Evolutionary conservation across 2,888 invertebrate species (phyloP).

Genomic region (Lissonota sp.): DNA sequence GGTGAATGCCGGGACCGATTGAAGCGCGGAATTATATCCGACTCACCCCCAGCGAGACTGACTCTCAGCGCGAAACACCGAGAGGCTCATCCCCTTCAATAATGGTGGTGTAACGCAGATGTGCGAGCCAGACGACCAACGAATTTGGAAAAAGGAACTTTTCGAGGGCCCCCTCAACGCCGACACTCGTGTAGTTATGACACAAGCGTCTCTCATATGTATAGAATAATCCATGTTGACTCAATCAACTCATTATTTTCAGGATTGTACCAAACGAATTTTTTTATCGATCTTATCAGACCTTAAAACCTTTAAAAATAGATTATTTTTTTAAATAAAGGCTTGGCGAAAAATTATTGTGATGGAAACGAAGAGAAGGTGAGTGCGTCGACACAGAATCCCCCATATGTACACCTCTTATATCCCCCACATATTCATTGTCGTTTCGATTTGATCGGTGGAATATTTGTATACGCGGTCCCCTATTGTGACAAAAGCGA

Average conservation of each 20-base stretch:
- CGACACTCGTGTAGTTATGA: constrained; percentile 22
- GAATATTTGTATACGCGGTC: constrained; percentile 5
- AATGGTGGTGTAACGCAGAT: constrained; percentile 50
- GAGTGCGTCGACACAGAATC: neutral
- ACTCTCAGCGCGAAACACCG: constrained; percentile 29
- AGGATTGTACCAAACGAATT: too few relatives aligned
- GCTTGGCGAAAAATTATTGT: too few relatives aligned
- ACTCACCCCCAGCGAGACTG: constrained; percentile 27
- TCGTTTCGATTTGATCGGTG: constrained; percentile 36
- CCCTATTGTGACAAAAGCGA: constrained; percentile 2
- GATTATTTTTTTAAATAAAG: too few relatives aligned
- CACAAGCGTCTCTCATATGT: constrained; percentile 27
- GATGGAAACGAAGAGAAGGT: too few relatives aligned
- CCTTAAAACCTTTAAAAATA: too few relatives aligned
- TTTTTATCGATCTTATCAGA: too few relatives aligned
- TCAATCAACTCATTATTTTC: too few relatives aligned
- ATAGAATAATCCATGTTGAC: neutral
- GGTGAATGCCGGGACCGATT: constrained; percentile 19
- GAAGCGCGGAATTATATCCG: constrained; percentile 47
- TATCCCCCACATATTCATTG: constrained; percentile 12
- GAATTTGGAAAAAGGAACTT: constrained; percentile 47
- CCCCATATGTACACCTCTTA: neutral
- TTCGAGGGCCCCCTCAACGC: constrained; percentile 20
- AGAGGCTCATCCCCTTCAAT: neutral
- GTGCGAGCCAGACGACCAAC: constrained; percentile 44